These are phyloP conservation scores for Pycnomerus fuliginosus DNA, from an alignment of 2,888 invertebrate genomes.

Conservation along the genomic window DNA sequence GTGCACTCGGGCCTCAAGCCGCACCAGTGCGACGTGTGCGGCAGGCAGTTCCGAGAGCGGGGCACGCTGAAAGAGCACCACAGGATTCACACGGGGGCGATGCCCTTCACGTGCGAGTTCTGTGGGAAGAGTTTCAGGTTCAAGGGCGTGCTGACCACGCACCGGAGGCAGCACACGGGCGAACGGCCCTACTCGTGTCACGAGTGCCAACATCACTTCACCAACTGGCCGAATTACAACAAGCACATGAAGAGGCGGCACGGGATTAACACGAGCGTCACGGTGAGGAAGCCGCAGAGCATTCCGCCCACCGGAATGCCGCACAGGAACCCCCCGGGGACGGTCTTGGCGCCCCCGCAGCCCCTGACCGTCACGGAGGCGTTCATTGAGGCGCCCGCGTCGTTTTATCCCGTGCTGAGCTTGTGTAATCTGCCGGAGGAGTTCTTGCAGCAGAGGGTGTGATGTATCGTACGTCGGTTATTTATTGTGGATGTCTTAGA, in stretches of 20 bases:
- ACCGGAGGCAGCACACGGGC: conserved; percentile 68
- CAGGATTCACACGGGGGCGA: conserved; percentile 74
- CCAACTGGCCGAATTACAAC: conserved; percentile 81
- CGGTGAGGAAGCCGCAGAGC: conserved; percentile 50
- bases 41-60: conserved; percentile 64
- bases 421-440: conserved; percentile 49
- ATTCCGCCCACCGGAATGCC: conserved; percentile 54
- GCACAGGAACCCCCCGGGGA: conserved; percentile 51
- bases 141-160: conserved; percentile 74
- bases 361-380: conserved; percentile 36
- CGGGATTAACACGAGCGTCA: conserved; percentile 55
- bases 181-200: conserved; percentile 73
- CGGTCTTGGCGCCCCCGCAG: conserved; percentile 49
- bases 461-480: too few species aligned
- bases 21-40: conserved; percentile 63
- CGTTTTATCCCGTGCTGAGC: conserved; percentile 47
- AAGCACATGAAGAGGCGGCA: conserved; percentile 79
- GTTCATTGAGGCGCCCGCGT: conserved; percentile 36
- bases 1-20: conserved; percentile 62
- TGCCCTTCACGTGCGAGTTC: conserved; percentile 75
- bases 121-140: conserved; percentile 72
- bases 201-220: conserved; percentile 72
- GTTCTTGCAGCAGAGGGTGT: conserved; percentile 39
- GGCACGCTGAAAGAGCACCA: conserved; percentile 73
- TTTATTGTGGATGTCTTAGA: too few species aligned